Base-by-base conservation (phyloP, 2,888 invertebrate species). In the Acleris sparsana region DNA sequence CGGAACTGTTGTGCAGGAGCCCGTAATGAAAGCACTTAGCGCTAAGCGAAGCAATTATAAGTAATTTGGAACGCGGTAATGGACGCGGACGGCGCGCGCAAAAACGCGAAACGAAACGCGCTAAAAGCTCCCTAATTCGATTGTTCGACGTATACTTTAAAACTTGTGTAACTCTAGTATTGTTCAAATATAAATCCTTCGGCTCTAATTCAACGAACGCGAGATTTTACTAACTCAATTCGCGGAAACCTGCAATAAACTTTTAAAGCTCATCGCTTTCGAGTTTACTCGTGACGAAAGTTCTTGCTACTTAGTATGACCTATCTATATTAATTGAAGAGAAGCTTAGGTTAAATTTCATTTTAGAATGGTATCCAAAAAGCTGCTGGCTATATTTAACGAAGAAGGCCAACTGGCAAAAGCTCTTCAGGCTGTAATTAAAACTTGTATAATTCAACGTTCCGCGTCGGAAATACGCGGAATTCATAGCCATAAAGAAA, bases 11-110 rank as follows among this genome's bases (percentile, higher is more conserved):
- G 82, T 80, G 80, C 85, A 79, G 81, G 80, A 78, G 80, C 71
- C 80, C 80, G 79, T 90, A 90, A 92, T 90, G 90, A 92, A 91
- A 92, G 92, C 92, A 92, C 92, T 92, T 91, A 90, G 83, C 88
- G 85, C 83, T 91, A 91, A 92, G 88, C 90, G 92, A 92, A 90
- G 89, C 91, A 92, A 92, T 92, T 92, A 92, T 90, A 90, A 92
- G 89, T 90, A 89, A 90, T 92, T 92, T 89, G 86, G 85, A 83
- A 80, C 81, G 83, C 87, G 78, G 85, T 92, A 92, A 92, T 91
- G 89, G 89, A 85, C 85, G 87, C 86, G 90, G 92, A 91, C 92
- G 87, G 88, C 87, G 90, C 87, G 90, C 90, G 91, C 92, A 92
- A 93, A 93, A 93, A 87, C 86, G 88, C 83, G 80, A 85, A 89